A percentile compares a stretch with the other conserved stretches of the same genome.
Conservation (phyloP, 2,113 vertebrate genomes). For the Gnathonemus echidnorhynchus region DNA sequence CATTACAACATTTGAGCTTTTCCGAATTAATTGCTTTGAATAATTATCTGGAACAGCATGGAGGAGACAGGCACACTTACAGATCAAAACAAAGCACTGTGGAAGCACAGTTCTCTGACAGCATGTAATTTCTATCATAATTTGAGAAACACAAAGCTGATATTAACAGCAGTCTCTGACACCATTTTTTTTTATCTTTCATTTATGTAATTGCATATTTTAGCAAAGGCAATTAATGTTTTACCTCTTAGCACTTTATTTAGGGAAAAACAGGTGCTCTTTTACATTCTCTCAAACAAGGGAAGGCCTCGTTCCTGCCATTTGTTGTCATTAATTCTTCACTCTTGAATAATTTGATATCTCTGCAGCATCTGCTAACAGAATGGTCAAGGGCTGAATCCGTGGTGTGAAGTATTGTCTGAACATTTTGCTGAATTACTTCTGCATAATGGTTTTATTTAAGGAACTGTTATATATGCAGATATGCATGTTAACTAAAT, state of each 20-base stretch:
- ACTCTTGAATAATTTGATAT: neutral
- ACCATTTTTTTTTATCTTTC: neutral
- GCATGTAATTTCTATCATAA: neutral
- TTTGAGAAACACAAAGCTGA: neutral
- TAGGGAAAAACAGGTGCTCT: neutral
- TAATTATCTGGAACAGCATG: conserved; percentile 6
- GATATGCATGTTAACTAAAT: neutral
- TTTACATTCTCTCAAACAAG: neutral
- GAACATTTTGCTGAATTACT: neutral
- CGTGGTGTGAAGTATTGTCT: neutral
- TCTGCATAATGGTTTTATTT: neutral
- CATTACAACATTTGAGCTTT: conserved; percentile 5
- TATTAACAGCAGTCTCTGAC: conserved; percentile 1
- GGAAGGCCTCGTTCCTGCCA: neutral
- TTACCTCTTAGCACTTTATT: neutral
- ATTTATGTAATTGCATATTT: conserved; percentile 4
- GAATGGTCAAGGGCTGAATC: neutral
- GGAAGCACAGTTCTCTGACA: neutral
- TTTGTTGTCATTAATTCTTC: neutral
- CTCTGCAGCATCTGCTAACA: neutral
- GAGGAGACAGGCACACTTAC: neutral
- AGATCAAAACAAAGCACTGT: neutral
- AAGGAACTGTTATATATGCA: neutral
- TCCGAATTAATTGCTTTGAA: conserved; percentile 12
- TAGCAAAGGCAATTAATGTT: neutral